phyloP scores from a whole-genome alignment of 1,140 invertebrate species.

The Scaptomyza pallida region DNA sequence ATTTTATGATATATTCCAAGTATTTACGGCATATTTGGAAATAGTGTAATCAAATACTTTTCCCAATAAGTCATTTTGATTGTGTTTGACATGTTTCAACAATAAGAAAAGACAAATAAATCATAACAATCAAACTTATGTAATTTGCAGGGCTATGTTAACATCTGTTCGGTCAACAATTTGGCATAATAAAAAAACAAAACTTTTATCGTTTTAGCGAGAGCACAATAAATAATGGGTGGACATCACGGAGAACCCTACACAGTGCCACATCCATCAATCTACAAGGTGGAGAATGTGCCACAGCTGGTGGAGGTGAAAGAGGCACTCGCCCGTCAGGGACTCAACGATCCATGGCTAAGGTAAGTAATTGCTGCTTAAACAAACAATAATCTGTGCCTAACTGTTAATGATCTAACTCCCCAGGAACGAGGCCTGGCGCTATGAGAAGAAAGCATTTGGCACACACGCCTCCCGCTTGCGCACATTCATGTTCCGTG shows the following conservation, averaged over 20 bases:
- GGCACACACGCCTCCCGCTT: slow-evolving; percentile 82
- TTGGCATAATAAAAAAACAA: slow-evolving; percentile 5
- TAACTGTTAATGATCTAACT: background rate
- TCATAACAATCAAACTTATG: slow-evolving; percentile 65
- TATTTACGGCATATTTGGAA: slow-evolving; percentile 8
- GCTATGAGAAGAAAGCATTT: slow-evolving; percentile 85
- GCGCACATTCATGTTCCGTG: slow-evolving; percentile 84
- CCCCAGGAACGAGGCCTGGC: slow-evolving; percentile 90
- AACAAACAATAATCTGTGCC: background rate
- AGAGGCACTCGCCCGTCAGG: slow-evolving; percentile 86
- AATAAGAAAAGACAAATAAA: background rate
- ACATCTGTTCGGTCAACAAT: slow-evolving; percentile 20
- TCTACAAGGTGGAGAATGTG: slow-evolving; percentile 90
- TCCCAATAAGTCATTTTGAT: background rate
- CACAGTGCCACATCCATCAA: slow-evolving; percentile 88
- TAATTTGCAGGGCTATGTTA: slow-evolving; percentile 60
- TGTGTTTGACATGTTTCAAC: background rate
- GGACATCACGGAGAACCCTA: slow-evolving; percentile 85
- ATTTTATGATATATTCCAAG: background rate
- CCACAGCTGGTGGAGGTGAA: slow-evolving; percentile 86
- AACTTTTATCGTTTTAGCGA: slow-evolving; percentile 15
- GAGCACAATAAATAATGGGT: slow-evolving; percentile 84
- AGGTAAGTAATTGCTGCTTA: slow-evolving; percentile 84
- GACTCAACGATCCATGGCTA: slow-evolving; percentile 92
- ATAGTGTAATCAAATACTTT: background rate